phyloP scores from a whole-genome alignment of 2,113 vertebrate genomes.

The Pluvialis apricaria region DNA sequence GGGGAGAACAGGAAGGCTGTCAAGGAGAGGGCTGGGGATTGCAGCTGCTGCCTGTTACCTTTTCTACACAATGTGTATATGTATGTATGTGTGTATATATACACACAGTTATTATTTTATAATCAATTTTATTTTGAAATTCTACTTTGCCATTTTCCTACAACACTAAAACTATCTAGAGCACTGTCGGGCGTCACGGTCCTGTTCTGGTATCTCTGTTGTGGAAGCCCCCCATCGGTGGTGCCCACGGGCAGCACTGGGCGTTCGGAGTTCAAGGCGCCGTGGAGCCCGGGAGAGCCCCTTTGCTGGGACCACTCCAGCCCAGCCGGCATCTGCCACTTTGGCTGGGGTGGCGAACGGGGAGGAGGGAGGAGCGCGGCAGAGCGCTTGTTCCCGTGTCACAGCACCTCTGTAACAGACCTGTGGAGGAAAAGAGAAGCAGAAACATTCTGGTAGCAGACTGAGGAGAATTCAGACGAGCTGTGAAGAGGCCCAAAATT shows the following conservation, averaged over 20 bases:
- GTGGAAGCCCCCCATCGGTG: not conserved
- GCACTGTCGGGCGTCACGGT: rapidly evolving
- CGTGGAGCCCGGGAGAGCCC: rapidly evolving
- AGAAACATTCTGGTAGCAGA: not conserved
- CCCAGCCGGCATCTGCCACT: rapidly evolving
- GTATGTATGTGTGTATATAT: not conserved
- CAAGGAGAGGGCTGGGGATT: not conserved
- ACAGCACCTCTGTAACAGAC: not conserved
- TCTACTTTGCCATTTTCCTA: not conserved
- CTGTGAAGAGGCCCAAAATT: not conserved
- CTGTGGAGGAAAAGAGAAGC: not conserved
- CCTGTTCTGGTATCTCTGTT: not conserved
- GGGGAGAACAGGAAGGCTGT: not conserved
- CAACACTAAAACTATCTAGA: not conserved
- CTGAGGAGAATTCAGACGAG: not conserved
- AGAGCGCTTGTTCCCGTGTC: rapidly evolving
- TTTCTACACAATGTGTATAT: not conserved
- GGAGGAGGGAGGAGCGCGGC: not conserved
- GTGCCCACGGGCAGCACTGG: rapidly evolving
- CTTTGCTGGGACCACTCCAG: not conserved
- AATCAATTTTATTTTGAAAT: not conserved
- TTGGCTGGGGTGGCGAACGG: not conserved
- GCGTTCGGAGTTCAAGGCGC: not conserved
- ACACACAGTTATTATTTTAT: not conserved
- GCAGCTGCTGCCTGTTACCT: not conserved